Evolutionary conservation across 2,113 vertebrate genomes (phyloP).

Genomic region (Larimichthys polyactis): DNA sequence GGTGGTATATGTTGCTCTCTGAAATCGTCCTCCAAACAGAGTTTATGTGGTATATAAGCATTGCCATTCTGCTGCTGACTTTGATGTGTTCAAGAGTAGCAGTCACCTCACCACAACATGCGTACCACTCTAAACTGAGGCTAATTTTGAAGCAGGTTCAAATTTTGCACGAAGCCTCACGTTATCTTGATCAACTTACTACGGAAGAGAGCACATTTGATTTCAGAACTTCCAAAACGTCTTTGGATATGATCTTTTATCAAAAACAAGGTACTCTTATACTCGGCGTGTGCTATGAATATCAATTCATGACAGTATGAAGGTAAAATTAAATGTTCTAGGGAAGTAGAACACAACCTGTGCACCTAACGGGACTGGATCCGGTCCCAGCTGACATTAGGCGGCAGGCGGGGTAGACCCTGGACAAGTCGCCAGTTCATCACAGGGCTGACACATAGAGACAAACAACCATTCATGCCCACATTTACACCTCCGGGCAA

Average conservation of each 20-base stretch:
- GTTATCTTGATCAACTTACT: background rate
- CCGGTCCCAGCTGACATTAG: no score
- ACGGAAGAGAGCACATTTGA: background rate
- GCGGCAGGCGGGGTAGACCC: no score
- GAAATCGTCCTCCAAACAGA: background rate
- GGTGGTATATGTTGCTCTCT: background rate
- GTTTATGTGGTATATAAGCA: no score
- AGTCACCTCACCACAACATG: background rate
- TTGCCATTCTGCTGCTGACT: background rate
- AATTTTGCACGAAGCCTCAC: background rate
- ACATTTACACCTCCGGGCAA: no score
- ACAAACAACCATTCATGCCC: no score
- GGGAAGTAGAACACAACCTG: no score
- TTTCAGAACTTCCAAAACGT: background rate
- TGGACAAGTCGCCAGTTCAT: no score
- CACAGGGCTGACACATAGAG: no score
- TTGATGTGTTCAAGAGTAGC: background rate
- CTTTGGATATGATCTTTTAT: background rate
- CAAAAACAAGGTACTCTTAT: background rate
- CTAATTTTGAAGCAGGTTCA: background rate
- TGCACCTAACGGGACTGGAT: no score
- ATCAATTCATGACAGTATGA: no score
- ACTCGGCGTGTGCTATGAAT: no score
- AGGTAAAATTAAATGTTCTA: no score
- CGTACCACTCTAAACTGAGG: background rate